phyloP scores from a whole-genome alignment of 1,140 invertebrate genomes.

The Solenopsis invicta region DNA sequence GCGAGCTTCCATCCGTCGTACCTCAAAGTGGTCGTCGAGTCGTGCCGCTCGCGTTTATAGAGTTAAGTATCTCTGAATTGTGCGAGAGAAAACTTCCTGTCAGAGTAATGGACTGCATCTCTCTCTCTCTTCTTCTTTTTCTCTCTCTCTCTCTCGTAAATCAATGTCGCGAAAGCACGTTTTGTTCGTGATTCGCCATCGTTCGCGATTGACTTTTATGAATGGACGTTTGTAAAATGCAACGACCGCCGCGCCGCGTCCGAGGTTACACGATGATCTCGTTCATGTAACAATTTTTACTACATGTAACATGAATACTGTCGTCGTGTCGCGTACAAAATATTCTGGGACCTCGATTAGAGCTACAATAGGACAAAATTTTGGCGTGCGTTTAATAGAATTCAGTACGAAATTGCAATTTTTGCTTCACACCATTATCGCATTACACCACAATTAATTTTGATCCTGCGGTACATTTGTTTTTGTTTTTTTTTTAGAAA shows the following conservation, averaged over 20 bases:
- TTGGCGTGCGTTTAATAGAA: not conserved
- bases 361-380: not conserved
- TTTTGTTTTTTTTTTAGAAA: not conserved
- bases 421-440: not conserved
- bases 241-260: not conserved
- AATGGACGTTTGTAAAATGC: not conserved
- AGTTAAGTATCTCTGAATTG: conserved; percentile 51
- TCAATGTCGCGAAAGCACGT: conserved; percentile 4
- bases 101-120: not conserved
- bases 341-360: not conserved
- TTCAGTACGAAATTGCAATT: not conserved
- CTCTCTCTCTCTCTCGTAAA: not conserved
- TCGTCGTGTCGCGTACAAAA: not conserved
- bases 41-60: conserved; percentile 18
- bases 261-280: not conserved
- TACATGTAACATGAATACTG: not conserved
- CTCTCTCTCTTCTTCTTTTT: not conserved
- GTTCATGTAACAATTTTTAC: conserved; percentile 5
- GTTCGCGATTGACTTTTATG: conserved; percentile 11
- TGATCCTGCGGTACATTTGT: not conserved
- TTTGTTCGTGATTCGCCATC: conserved; percentile 10
- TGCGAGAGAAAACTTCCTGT: not conserved
- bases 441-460: not conserved
- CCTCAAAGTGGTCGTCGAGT: not conserved
- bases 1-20: not conserved